Base-by-base conservation (phyloP, 2,888 invertebrate species). In the Auanema freiburgensis region DNA sequence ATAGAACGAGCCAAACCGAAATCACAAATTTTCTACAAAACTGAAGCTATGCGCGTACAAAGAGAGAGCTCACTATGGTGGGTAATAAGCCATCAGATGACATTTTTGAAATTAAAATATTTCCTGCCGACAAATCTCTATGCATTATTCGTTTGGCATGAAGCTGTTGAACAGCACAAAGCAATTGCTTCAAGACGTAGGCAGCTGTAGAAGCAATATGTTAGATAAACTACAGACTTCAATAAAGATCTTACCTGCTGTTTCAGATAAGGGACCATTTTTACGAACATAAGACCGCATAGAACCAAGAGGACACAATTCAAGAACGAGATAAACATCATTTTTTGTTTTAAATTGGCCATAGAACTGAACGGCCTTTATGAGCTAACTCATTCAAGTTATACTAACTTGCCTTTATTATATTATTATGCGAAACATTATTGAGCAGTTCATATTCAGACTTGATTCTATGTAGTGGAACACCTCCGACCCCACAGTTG, bases 81-180 rank as follows among this genome's bases (percentile, higher is more conserved):
- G n/a, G 18, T 18, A 52, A 8, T 52, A 23, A 33, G 33, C 33
- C 24, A n/a, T 52, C 23, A 24, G 18, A 23, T 23, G 18, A 18
- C 18, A 52, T 52, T n/a, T 41, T 24, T 5, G 18, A 44, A 21
- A 75, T 73, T 57, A 77, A 71, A 16, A 77, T 67, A 54, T 77
- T 77, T 14, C 72, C 70, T 14, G 75, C 65, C 10, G 77, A 74
- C 16, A 77, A 53, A 59, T 77, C 75, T 43, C 77, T 59, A 63
- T 77, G 77, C 23, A 74, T 49, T 14, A 73, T 54, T 11, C 66
- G 63, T 12, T 52, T 18, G 10, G 43, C 23, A 49, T 75, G 74
- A 52, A 71, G 65, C 44, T 64, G 59, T 5, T 56, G 57, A n/a
- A 77, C 67, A 10, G 73, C 77, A 14, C 67, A 59, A 44, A 69